Conservation (phyloP, 2,888 invertebrate species). For the Euphydryas editha region DNA sequence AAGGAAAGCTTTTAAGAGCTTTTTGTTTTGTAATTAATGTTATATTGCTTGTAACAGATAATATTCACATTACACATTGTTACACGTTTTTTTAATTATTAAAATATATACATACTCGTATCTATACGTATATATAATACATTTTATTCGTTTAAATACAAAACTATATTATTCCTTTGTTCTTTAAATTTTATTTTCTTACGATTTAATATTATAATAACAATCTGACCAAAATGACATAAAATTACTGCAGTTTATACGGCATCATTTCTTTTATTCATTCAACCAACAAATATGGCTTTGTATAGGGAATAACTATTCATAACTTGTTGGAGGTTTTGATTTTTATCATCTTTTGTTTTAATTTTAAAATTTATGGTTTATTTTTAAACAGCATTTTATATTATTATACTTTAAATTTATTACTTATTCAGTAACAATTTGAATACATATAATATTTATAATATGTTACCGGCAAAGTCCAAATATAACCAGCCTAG, state of each 20-base stretch:
- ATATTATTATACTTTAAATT: background rate
- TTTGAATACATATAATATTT: background rate
- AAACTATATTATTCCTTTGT: background rate
- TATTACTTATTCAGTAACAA: background rate
- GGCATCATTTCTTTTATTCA: slow-evolving; percentile 25
- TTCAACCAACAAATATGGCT: slow-evolving; percentile 27
- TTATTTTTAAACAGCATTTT: slow-evolving; percentile 18
- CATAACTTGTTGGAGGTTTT: slow-evolving; percentile 29
- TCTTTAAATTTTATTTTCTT: slow-evolving; percentile 14
- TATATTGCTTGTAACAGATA: slow-evolving; percentile 36
- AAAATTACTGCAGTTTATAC: slow-evolving; percentile 11
- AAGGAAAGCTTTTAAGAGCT: slow-evolving; percentile 82
- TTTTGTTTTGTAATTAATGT: slow-evolving; percentile 81
- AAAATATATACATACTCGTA: background rate
- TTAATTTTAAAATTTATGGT: slow-evolving; percentile 26
- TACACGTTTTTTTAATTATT: slow-evolving; percentile 12
- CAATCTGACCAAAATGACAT: slow-evolving; percentile 13
- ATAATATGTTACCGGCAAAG: too few species aligned
- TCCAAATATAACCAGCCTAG: too few species aligned
- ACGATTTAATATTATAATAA: slow-evolving; percentile 4
- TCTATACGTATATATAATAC: too few species aligned
- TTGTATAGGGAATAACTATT: slow-evolving; percentile 34
- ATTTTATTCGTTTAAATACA: slow-evolving; percentile 4
- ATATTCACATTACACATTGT: too few species aligned
- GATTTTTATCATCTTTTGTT: slow-evolving; percentile 32